Base-by-base conservation (phyloP, 2,797 vertebrate species). In the Anas flavirostris region DNA sequence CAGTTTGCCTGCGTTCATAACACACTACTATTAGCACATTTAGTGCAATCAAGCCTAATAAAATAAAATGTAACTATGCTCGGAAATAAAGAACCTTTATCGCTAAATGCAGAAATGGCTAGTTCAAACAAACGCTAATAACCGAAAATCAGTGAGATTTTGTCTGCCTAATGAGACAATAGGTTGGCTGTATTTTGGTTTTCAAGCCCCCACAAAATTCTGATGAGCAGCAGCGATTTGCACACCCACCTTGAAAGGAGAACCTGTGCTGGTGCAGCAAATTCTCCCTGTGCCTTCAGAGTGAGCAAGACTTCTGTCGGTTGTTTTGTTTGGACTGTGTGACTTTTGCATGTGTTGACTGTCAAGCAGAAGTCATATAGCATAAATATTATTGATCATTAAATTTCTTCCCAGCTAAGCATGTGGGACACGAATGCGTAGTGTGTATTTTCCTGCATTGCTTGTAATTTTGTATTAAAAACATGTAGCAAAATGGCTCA, bases 1-100 rank as follows among this genome's bases (percentile, higher is more conserved):
- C 85, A 96, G 80, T 92, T 97, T 97, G 80, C 82, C 82, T 82
- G 75, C 94, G 88, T 90, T 92, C 69, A 90, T 93, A 92, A 93
- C 91, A 93, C 46, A 48, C 60, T 60, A 33, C 80, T 87, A 33
- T 91, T 85, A 87, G 56, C 93, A 80, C 66, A 25, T 88, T 76
- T 72, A 62, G 70, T 94, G 88, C 82, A 86, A 52, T 96, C 82
- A 90, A 91, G 86, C 74, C 94, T 97, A 96, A 92, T 83, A 92
- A 96, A 97, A 82, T 76, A 55, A 86, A 84, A 95, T 35, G 43
- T 86, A 88, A 74, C 76, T 77, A 58, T 88, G 33, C 58, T 67
- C 96, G 67, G 67, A 96, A 95, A 72, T 77, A 90, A 95, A 95
- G 76, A 91, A 53, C 74, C 26, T 52, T 81, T 88, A 86, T 95